These are phyloP conservation scores for Oplegnathus fasciatus DNA, from an alignment of 2,113 vertebrate species.

Conservation along the genomic window DNA sequence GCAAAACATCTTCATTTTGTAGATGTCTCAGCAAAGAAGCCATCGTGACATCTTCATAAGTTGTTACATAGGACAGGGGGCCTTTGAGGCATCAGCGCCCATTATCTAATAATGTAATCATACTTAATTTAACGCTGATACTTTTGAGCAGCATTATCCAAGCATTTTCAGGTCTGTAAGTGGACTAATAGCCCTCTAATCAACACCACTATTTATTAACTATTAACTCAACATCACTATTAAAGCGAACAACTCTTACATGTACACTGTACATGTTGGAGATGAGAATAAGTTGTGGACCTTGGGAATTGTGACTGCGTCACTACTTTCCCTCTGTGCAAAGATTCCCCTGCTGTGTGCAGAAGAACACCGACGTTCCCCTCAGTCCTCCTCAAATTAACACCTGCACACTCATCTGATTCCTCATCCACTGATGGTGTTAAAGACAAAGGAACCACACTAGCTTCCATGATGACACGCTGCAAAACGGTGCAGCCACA, in stretches of 20 bases:
- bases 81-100: not conserved
- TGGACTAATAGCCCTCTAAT: not conserved
- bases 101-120: not conserved
- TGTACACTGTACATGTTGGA: too few species aligned
- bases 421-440: slow-evolving; percentile 64
- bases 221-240: not conserved
- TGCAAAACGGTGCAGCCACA: not conserved
- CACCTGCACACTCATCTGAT: slow-evolving; percentile 55
- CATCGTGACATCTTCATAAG: not conserved
- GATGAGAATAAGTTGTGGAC: too few species aligned
- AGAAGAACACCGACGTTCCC: slow-evolving; percentile 9
- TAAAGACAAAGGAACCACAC: slow-evolving; percentile 49
- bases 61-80: not conserved
- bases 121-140: not conserved
- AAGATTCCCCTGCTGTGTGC: slow-evolving; percentile 26
- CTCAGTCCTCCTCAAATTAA: not conserved
- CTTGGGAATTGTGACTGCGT: not conserved
- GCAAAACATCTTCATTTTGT: not conserved
- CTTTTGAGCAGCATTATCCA: not conserved
- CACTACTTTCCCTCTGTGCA: not conserved
- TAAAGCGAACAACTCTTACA: not conserved
- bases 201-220: too few species aligned
- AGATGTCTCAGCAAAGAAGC: not conserved
- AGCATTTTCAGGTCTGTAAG: not conserved
- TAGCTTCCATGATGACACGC: slow-evolving; percentile 50